A percentile compares a stretch with the other conserved stretches of the same genome.
Conservation (phyloP, 2,888 invertebrate genomes). For the Apoda limacodes region DNA sequence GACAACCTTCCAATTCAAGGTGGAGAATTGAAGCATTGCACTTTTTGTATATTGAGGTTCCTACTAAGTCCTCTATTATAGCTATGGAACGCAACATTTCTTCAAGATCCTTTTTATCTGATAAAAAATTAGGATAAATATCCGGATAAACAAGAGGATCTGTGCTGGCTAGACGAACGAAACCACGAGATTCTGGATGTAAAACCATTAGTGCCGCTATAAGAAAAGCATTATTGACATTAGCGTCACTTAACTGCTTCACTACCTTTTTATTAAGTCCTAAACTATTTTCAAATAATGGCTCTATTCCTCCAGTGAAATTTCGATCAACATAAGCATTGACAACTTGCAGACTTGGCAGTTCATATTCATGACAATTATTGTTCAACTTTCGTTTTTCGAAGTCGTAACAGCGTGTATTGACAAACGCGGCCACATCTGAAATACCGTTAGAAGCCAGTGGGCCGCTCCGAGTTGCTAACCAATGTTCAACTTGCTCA, state of each 20-base stretch:
- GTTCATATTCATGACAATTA: conserved; percentile 27
- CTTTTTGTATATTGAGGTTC: conserved; percentile 19
- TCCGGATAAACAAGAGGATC: too few relatives aligned
- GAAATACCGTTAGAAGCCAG: conserved; percentile 37
- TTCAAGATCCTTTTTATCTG: conserved; percentile 31
- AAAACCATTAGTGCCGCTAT: conserved; percentile 30
- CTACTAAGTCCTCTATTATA: conserved; percentile 30
- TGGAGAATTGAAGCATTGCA: conserved; percentile 27
- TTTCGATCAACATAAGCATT: conserved; percentile 29
- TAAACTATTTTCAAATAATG: too few relatives aligned
- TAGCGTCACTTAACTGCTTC: too few relatives aligned
- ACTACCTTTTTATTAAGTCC: too few relatives aligned
- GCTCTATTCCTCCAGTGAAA: too few relatives aligned
- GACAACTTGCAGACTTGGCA: conserved; percentile 35
- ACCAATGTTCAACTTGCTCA: conserved; percentile 23
- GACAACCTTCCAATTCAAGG: conserved; percentile 29
- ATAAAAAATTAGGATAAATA: conserved; percentile 36
- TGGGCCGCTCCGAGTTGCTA: conserved; percentile 24
- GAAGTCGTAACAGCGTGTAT: conserved; percentile 37
- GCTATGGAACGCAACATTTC: too few relatives aligned
- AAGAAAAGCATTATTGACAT: too few relatives aligned
- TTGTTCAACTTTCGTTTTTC: conserved; percentile 21
- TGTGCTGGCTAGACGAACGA: conserved; percentile 31
- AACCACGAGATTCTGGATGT: conserved; percentile 32
- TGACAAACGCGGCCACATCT: conserved; percentile 32